Conservation (phyloP, 2,113 vertebrate genomes). For the Equus przewalskii region DNA sequence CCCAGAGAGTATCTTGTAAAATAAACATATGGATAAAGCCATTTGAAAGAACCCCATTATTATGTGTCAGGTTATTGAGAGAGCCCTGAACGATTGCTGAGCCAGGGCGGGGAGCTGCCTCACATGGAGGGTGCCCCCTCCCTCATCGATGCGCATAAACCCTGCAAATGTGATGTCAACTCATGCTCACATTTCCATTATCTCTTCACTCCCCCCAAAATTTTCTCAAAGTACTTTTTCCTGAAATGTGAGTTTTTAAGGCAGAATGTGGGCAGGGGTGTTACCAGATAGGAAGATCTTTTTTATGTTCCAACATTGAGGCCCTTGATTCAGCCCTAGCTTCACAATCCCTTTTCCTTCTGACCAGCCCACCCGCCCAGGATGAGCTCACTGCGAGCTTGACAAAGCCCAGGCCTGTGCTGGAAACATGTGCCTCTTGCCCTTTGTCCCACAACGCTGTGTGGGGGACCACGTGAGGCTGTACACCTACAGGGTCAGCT, state of each 20-base stretch:
- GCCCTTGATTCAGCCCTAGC: neutral
- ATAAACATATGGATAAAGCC: neutral
- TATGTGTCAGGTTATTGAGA: neutral
- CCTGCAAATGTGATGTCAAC: fast-evolving
- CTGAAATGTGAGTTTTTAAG: neutral
- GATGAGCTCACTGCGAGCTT: fast-evolving
- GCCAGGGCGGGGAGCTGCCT: neutral
- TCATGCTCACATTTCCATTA: fast-evolving
- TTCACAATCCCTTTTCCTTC: neutral
- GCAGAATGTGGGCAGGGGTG: neutral
- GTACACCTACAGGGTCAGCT: fast-evolving
- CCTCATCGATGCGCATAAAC: fast-evolving
- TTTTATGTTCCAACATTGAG: neutral
- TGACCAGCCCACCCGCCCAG: neutral
- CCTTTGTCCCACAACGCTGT: fast-evolving
- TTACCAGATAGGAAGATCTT: neutral
- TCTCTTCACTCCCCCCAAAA: too few relatives aligned
- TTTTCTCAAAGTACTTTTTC: neutral
- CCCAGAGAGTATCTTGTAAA: neutral
- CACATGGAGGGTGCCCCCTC: fast-evolving
- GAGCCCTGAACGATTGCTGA: fast-evolving
- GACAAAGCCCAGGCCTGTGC: neutral
- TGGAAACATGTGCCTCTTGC: neutral
- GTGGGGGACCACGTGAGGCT: fast-evolving
- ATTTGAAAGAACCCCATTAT: neutral